Conservation (phyloP, 2,888 invertebrate genomes). For the Ferdinandea cuprea region DNA sequence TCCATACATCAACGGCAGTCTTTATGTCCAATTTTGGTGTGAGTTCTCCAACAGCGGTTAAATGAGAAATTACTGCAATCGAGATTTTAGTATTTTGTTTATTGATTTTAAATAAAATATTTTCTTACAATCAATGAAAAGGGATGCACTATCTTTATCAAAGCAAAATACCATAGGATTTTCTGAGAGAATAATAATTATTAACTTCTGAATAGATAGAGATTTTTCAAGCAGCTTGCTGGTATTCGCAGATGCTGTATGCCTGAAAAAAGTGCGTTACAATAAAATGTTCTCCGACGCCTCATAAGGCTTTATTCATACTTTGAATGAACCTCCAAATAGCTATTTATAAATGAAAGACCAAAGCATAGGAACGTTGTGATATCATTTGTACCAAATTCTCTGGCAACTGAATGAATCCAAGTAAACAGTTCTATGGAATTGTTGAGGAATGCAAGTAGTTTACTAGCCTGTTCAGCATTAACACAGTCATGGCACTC, state of each 20-base stretch:
- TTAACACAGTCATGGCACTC: slow-evolving; percentile 17
- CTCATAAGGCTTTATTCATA: background rate
- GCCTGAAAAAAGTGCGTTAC: slow-evolving; percentile 1
- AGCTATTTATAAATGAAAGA: slow-evolving; percentile 25
- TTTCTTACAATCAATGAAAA: slow-evolving; percentile 23
- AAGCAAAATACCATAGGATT: slow-evolving; percentile 14
- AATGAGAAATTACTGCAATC: slow-evolving; percentile 75
- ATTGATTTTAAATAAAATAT: background rate
- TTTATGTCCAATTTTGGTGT: slow-evolving; percentile 63
- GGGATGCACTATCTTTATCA: background rate
- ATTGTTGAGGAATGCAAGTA: slow-evolving; percentile 31
- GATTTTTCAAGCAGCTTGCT: slow-evolving; percentile 22
- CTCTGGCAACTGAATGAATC: slow-evolving; percentile 41
- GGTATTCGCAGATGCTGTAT: background rate
- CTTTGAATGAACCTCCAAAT: slow-evolving; percentile 26
- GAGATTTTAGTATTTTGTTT: background rate
- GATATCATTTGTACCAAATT: slow-evolving; percentile 22
- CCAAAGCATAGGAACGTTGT: slow-evolving; percentile 53
- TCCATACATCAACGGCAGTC: slow-evolving; percentile 76
- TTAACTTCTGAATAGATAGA: slow-evolving; percentile 24
- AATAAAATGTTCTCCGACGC: background rate
- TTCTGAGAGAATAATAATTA: slow-evolving; percentile 19
- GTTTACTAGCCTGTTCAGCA: slow-evolving; percentile 16
- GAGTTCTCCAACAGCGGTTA: slow-evolving; percentile 74
- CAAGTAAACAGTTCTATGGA: slow-evolving; percentile 50